These are phyloP conservation scores for Gymnogyps californianus DNA, from an alignment of 2,113 vertebrate species.

Conservation along the genomic window DNA sequence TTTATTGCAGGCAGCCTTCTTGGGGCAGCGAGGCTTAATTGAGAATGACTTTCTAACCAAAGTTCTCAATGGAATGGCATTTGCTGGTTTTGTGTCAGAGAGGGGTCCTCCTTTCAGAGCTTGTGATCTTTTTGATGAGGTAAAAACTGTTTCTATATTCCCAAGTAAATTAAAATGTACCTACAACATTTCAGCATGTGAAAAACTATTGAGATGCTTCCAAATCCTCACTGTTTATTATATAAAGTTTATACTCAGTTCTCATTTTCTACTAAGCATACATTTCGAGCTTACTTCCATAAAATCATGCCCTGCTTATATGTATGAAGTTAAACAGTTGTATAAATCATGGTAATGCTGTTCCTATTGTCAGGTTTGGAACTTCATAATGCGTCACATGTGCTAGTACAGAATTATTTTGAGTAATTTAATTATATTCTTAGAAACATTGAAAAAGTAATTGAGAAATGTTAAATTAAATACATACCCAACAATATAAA, in stretches of 20 bases:
- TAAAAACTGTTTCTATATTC: slow-evolving; percentile 43
- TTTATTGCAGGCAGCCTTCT: slow-evolving; percentile 88
- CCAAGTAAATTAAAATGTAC: not conserved
- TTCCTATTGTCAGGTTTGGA: not conserved
- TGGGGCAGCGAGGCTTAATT: slow-evolving; percentile 93
- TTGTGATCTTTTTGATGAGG: slow-evolving; percentile 99
- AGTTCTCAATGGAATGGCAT: slow-evolving; percentile 97
- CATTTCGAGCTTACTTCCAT: not conserved
- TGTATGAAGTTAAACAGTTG: not conserved
- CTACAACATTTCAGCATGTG: not conserved
- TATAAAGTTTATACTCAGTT: not conserved
- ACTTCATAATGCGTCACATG: not conserved
- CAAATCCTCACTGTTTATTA: not conserved
- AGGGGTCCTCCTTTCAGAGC: slow-evolving; percentile 92
- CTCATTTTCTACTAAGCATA: not conserved
- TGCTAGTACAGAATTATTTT: not conserved
- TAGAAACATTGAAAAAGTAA: not conserved
- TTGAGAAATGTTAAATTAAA: not conserved
- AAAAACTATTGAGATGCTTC: not conserved
- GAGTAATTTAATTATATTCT: not conserved
- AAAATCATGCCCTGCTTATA: not conserved
- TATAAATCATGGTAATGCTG: not conserved
- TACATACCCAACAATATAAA: not conserved
- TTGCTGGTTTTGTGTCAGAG: slow-evolving; percentile 97
- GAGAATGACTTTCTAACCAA: slow-evolving; percentile 98